Percentiles rank a stretch among this genome's conserved stretches.
Conservation (phyloP, 2,888 invertebrate genomes). For the Lycophotia porphyrea region DNA sequence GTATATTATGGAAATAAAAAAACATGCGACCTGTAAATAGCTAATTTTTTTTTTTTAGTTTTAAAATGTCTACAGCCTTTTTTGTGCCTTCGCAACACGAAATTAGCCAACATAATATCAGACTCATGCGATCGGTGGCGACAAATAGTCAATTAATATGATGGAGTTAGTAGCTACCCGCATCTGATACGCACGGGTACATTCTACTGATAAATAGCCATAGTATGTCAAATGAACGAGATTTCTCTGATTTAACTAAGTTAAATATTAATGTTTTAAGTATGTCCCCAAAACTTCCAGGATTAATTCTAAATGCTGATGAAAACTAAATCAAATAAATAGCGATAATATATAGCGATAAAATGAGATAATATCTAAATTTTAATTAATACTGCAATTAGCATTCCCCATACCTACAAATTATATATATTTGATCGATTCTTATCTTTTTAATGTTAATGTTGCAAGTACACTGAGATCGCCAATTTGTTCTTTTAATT, state of each 20-base stretch:
- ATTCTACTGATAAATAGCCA: not conserved
- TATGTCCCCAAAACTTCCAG: not conserved
- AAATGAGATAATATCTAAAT: conserved; percentile 12
- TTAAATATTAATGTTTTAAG: not conserved
- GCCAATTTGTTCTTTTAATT: not conserved
- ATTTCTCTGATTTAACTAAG: not conserved
- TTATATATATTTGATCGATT: not conserved
- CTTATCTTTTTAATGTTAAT: not conserved
- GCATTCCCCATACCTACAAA: not conserved
- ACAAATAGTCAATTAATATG: not conserved
- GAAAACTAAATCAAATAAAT: not conserved
- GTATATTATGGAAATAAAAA: too few relatives aligned
- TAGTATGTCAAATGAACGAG: not conserved
- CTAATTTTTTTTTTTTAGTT: too few relatives aligned
- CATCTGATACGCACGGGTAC: not conserved
- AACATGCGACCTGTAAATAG: too few relatives aligned
- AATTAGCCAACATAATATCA: not conserved
- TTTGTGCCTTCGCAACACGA: not conserved
- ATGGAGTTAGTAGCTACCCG: not conserved
- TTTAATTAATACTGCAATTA: conserved; percentile 12
- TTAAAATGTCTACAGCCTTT: too few relatives aligned
- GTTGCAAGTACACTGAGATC: not conserved
- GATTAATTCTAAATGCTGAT: not conserved
- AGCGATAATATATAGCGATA: too few relatives aligned
- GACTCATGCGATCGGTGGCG: not conserved